Percentiles rank a stretch among this genome's conserved stretches.
Conservation (phyloP, 2,113 vertebrate species). For the Pandion haliaetus region DNA sequence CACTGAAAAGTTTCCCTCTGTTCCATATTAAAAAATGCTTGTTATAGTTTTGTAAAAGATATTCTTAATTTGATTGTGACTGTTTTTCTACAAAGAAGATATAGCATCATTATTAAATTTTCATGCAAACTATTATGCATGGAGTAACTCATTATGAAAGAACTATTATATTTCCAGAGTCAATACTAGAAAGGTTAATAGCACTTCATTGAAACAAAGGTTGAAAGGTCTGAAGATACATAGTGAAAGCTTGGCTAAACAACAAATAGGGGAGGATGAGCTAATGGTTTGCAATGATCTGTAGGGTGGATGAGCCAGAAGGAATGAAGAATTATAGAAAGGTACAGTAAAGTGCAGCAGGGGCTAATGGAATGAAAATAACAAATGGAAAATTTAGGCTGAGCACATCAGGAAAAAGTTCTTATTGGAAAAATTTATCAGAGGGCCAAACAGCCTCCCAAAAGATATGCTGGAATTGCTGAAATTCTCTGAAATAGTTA, state of each 20-base stretch:
- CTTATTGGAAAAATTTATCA: neutral
- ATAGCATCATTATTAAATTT: neutral
- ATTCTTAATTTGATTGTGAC: neutral
- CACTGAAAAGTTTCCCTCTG: conserved; percentile 1
- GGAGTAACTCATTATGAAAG: conserved; percentile 31
- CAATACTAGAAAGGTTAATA: conserved; percentile 35
- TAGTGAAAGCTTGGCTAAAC: neutral
- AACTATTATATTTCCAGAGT: conserved; percentile 26
- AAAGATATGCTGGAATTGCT: neutral
- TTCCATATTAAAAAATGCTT: neutral
- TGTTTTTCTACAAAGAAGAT: conserved; percentile 18
- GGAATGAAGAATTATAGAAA: neutral
- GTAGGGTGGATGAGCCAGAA: neutral
- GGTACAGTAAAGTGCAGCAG: neutral
- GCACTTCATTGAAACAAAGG: conserved; percentile 1
- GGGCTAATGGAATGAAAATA: neutral
- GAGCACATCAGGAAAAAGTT: neutral
- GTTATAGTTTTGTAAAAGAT: neutral
- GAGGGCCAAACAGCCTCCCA: neutral
- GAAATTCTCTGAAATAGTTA: neutral
- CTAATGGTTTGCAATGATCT: neutral
- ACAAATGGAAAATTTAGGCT: neutral
- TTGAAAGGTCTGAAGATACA: neutral
- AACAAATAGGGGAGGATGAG: conserved; percentile 5
- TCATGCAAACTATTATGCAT: neutral